Evolutionary conservation across 1,140 invertebrate species (phyloP).

Genomic region (Proales similis): DNA sequence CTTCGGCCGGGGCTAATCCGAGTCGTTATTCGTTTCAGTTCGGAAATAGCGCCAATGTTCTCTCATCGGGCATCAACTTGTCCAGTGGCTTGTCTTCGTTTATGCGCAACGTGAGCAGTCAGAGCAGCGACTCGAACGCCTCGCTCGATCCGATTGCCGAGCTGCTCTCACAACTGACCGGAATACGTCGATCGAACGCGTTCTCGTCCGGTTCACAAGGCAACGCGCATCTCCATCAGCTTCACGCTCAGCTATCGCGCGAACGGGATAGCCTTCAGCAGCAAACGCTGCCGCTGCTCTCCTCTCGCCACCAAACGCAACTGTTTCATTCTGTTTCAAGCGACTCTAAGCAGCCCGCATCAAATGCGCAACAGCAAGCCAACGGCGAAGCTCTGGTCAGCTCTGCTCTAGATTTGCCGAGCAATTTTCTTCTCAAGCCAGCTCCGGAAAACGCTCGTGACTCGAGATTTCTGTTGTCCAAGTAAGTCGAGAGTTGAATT

Average conservation of each 20-base stretch:
- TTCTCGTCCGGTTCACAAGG: too few species aligned
- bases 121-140: background rate
- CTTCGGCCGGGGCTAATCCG: too few species aligned
- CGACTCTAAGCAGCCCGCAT: background rate
- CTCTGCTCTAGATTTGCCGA: conserved; percentile 6
- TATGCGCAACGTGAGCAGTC: conserved; percentile 1
- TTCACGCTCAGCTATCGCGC: conserved; percentile 2
- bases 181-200: conserved; percentile 62
- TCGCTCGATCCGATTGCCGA: conserved; percentile 56
- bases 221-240: background rate
- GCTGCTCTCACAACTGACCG: conserved; percentile 80
- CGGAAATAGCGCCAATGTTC: conserved; percentile 1
- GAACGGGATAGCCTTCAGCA: conserved; percentile 29
- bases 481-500: too few species aligned
- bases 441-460: conserved; percentile 1
- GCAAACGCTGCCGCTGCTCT: background rate
- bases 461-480: conserved; percentile 21
- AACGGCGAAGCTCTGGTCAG: conserved; percentile 3
- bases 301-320: background rate
- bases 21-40: conserved; percentile 34
- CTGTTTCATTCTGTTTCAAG: background rate
- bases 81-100: conserved; percentile 29
- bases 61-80: conserved; percentile 7
- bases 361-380: background rate
- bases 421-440: conserved; percentile 15